phyloP scores from a whole-genome alignment of 2,888 invertebrate genomes.

The Exephanes ischioxanthus region DNA sequence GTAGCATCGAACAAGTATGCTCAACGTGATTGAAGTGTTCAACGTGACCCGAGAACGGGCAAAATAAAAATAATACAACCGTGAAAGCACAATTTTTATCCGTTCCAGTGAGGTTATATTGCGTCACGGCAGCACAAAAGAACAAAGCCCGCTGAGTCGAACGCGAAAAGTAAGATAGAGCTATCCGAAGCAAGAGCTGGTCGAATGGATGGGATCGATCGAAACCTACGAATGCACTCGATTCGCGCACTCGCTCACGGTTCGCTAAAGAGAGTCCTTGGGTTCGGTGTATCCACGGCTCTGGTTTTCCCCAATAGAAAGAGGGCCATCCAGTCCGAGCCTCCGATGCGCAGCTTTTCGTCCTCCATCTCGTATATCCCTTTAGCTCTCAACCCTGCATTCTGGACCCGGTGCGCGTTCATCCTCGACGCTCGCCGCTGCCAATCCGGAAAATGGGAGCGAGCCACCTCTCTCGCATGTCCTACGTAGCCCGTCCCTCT shows the following conservation, averaged over 20 bases:
- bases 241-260: conserved; percentile 31
- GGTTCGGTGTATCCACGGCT: conserved; percentile 8
- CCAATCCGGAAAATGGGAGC: conserved; percentile 78
- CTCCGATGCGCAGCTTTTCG: conserved; percentile 58
- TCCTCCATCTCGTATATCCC: conserved; percentile 25
- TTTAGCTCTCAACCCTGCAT: conserved; percentile 35
- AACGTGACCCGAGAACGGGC: neutral
- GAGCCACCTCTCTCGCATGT: conserved; percentile 58
- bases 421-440: conserved; percentile 70
- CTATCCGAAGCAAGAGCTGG: conserved; percentile 8
- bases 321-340: conserved; percentile 51
- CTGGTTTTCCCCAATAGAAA: conserved; percentile 53
- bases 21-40: neutral
- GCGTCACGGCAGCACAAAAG: conserved; percentile 1
- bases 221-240: conserved; percentile 38
- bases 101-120: neutral
- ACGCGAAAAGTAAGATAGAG: conserved; percentile 12
- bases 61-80: neutral
- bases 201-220: conserved; percentile 44
- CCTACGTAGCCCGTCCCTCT: conserved; percentile 24
- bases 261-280: conserved; percentile 47
- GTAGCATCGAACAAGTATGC: neutral
- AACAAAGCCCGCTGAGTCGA: neutral
- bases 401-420: conserved; percentile 53
- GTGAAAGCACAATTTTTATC: neutral